These are phyloP conservation scores for Tachyglossus aculeatus DNA, from an alignment of 2,797 vertebrate species.

Conservation along the genomic window DNA sequence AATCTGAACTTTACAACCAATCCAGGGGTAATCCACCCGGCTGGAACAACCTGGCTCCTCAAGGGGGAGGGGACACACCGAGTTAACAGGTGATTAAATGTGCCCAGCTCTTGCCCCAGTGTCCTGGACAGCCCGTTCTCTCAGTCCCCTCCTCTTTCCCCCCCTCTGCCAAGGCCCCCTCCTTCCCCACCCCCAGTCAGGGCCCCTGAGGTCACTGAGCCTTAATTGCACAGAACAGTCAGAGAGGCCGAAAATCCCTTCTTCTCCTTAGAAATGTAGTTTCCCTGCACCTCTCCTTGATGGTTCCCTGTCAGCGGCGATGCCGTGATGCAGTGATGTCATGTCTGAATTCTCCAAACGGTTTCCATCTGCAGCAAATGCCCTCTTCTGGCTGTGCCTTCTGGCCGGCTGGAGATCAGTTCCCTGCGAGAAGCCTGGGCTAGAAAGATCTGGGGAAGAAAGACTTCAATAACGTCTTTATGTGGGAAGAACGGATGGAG, in stretches of 20 bases:
- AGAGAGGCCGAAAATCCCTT: too few species aligned
- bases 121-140: background rate
- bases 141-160: background rate
- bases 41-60: too few species aligned
- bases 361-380: constrained; percentile 63
- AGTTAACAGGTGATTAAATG: background rate
- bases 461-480: too few species aligned
- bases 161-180: background rate
- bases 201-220: too few species aligned
- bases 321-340: constrained; percentile 17
- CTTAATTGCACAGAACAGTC: background rate
- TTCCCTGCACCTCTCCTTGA: background rate
- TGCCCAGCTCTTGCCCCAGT: background rate
- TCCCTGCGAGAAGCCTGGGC: too few species aligned
- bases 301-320: background rate
- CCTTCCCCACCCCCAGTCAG: background rate
- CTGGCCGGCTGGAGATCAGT: too few species aligned
- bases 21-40: background rate
- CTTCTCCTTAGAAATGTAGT: background rate
- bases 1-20: too few species aligned
- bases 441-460: too few species aligned
- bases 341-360: constrained; percentile 41
- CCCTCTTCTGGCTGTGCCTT: too few species aligned
- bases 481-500: too few species aligned
- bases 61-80: background rate